Percentiles rank a stretch among this genome's conserved stretches.
Evolutionary conservation across 2,113 vertebrate genomes (phyloP).

Genomic region (Dromiciops gliroides): DNA sequence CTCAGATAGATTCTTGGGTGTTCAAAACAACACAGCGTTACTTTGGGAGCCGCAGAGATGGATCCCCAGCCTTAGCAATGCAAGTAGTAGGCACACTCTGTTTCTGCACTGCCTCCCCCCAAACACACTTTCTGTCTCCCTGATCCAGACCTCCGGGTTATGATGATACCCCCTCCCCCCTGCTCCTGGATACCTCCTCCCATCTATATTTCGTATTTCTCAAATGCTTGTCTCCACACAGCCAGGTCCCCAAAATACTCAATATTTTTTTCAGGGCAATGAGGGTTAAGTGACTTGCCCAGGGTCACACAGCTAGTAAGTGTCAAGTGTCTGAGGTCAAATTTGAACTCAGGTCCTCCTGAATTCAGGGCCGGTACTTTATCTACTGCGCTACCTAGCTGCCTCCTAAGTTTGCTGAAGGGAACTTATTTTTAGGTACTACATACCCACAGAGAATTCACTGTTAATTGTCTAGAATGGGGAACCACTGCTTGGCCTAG

Average conservation of each 20-base stretch:
- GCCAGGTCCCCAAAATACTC: not conserved
- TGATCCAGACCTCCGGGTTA: not conserved
- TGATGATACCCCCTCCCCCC: not conserved
- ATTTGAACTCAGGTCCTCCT: too few species aligned
- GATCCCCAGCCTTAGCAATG: not conserved
- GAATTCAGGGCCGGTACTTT: too few species aligned
- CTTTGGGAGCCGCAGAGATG: not conserved
- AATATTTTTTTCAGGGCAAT: too few species aligned
- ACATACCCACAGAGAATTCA: too few species aligned
- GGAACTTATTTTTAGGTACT: too few species aligned
- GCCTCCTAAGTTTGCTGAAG: too few species aligned
- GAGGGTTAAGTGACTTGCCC: too few species aligned
- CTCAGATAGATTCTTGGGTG: not conserved
- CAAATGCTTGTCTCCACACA: conserved; percentile 26
- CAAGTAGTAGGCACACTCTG: not conserved
- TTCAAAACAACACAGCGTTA: not conserved
- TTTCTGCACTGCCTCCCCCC: not conserved
- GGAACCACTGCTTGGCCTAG: too few species aligned
- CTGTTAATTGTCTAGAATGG: too few species aligned
- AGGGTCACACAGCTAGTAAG: too few species aligned
- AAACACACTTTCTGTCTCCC: not conserved
- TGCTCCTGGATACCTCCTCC: conserved; percentile 16
- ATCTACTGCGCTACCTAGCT: too few species aligned
- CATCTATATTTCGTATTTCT: conserved; percentile 28
- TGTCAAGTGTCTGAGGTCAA: too few species aligned